Evolutionary conservation across 1,140 invertebrate species (phyloP).

Genomic region (Carcinoscorpius rotundicauda): DNA sequence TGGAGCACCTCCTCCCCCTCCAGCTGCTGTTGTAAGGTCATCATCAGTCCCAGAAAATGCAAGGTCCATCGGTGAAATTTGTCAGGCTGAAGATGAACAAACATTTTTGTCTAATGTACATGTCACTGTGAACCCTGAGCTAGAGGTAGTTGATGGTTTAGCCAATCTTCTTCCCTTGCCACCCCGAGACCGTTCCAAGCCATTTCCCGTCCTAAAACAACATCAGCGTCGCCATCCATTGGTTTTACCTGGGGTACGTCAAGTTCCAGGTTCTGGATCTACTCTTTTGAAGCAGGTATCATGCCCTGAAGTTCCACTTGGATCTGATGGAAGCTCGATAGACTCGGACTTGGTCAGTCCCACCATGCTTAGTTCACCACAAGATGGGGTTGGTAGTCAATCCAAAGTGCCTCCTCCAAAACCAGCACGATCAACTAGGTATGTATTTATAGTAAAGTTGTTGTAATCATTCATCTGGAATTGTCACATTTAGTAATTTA

Average conservation of each 20-base stretch:
- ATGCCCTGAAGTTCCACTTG: constrained; percentile 20
- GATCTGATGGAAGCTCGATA: no score
- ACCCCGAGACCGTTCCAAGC: constrained; percentile 61
- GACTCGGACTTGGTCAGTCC: no score
- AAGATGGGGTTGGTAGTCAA: no score
- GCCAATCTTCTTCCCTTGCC: constrained; percentile 58
- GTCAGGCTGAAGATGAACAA: no score
- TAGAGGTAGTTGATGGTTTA: neutral
- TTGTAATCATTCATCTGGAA: no score
- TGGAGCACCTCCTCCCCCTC: constrained; percentile 21
- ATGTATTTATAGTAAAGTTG: neutral
- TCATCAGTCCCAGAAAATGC: no score
- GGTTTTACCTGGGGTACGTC: constrained; percentile 47
- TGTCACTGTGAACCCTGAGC: neutral
- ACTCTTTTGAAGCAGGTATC: constrained; percentile 20
- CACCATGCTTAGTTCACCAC: no score
- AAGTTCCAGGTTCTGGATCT: constrained; percentile 7
- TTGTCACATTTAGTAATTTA: no score
- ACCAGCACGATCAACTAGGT: constrained; percentile 20
- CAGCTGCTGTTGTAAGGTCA: constrained; percentile 5
- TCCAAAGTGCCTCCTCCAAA: constrained; percentile 16
- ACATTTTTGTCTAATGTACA: no score
- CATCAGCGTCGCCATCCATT: constrained; percentile 78
- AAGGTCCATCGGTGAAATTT: no score
- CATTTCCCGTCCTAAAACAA: constrained; percentile 47